Evolutionary conservation across 1,140 invertebrate genomes (phyloP).

Genomic region (Drosophila triauraria): DNA sequence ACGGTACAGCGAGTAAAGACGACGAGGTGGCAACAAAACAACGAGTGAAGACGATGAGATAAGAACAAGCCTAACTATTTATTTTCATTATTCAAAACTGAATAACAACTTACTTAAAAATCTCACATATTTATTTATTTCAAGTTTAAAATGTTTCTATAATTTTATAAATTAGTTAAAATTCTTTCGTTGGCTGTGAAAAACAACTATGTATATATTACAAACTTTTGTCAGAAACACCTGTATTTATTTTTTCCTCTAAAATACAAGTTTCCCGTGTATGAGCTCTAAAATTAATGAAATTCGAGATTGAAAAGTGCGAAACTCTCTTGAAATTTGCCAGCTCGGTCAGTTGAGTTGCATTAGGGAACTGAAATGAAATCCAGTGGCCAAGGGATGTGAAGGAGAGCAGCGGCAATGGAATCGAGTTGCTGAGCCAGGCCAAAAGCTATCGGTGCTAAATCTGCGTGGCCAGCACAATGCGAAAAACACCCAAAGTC

Average conservation of each 20-base stretch:
- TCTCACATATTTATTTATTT: too few species aligned
- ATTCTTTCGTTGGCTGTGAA: too few species aligned
- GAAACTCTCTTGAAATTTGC: slow-evolving; percentile 36
- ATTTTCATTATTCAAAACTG: too few species aligned
- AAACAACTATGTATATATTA: neutral
- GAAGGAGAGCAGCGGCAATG: slow-evolving; percentile 2
- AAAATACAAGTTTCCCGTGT: slow-evolving; percentile 1
- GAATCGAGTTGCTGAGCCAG: slow-evolving; percentile 56
- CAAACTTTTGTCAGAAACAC: too few species aligned
- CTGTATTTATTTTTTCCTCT: neutral
- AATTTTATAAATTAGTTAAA: neutral
- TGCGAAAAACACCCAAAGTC: slow-evolving; percentile 44
- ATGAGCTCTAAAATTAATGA: slow-evolving; percentile 45
- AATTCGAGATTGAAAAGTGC: slow-evolving; percentile 53
- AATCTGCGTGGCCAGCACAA: slow-evolving; percentile 71
- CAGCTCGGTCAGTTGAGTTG: slow-evolving; percentile 40
- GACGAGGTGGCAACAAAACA: too few species aligned
- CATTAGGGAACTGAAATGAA: slow-evolving; percentile 23
- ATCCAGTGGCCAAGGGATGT: slow-evolving; percentile 14
- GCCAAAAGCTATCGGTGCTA: slow-evolving; percentile 45
- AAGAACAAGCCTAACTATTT: too few species aligned
- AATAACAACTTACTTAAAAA: too few species aligned
- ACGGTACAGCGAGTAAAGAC: too few species aligned
- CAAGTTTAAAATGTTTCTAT: too few species aligned
- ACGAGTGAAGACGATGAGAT: too few species aligned